Evolutionary conservation across 30 jellyfish, hydroid and myxozoan genomes (phyloP), one percentile per base, ranked within the genome.

Genomic region (Catostylus mosaicus): DNA sequence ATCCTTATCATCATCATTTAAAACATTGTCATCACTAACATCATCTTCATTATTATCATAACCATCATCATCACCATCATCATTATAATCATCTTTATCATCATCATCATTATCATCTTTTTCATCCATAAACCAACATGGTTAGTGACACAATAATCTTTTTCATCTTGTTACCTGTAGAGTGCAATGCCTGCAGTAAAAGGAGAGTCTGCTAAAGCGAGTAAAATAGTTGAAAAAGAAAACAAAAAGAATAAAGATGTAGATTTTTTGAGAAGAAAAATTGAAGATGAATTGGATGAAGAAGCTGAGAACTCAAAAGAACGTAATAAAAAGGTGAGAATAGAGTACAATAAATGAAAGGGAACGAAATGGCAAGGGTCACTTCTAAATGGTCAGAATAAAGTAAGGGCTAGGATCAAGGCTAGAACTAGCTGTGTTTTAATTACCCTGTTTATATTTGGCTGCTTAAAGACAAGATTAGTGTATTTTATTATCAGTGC

Each of bases 231-330:
- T 64, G 50, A 75, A 7, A 63, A 27, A 1, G 72, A 78, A 37
- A 88, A 88, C n/a, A 45, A 19, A 26, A 78, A 78, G 68, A 60
- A 77, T 43, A 86, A 77, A 46, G 77, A 30, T 30, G 30, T 27
- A 7, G 84, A 79, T 52, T 56, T 51, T 14, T 33, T 63, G 27
- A 56, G 82, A 59, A 59, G 67, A 30, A 88, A 46, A 43, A 59
- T 51, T 16, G 88, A 70, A 26, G 88, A 70, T 54, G 84, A 78
- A 70, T 68, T 67, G 31, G 47, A 78, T 20, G 91, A 67, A 32
- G 84, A 78, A 24, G 88, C 73, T 30, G 51, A 32, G 29, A 26
- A 33, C 16, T 2, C 46, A 50, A 30, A 20, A 31, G 37, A 67
- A 47, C 3, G 9, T 24, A 35, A 68, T 19, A 31, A 69, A 34